Base-by-base conservation (phyloP, 1,140 invertebrate species). In the Hylaeus anthracinus region DNA sequence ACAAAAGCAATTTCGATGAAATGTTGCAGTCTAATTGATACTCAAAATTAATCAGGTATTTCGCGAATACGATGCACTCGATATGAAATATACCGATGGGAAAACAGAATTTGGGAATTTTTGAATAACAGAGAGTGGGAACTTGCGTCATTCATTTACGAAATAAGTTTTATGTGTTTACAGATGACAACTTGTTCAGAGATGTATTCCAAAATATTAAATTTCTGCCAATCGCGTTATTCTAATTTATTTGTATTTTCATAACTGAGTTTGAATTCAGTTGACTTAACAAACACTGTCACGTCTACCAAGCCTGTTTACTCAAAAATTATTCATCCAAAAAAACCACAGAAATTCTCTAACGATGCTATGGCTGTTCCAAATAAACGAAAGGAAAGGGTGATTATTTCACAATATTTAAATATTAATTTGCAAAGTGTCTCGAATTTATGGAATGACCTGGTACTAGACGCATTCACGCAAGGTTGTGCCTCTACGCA, bases 1-100 rank as follows among this genome's bases (percentile, higher is more conserved):
- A 64, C 60, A 64, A 53, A 48, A 45, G 56, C 45, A 41, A 74
- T 74, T 74, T 74, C 41, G 60, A 5, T 3, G 37, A 53, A 74
- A 51, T n/a, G 15, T 41, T 64, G 45, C 43, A 15, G 14, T 2
- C 14, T 9, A 45, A 74, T 53, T 51, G 72, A 41, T 45, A 45
- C 60, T 51, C 1, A 3, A 64, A 51, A 74, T 63, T 64, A 41
- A 41, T 51, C 14, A 39, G 14, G 15, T 64, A 74, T 64, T 51
- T 15, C 37, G 2, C 5, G 5, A 4, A 61, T 4, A 9, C 14
- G 5, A 56, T 71, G 26, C 55, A 56, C 55, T 56, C n/a, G 5
- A 60, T 60, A 10, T 6, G 37, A 43, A 8, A 10, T n/a, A 37
- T 14, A 58, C 43, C 41, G 37, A 72, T 5, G 10, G 39, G 5